phyloP scores from a whole-genome alignment of 2,797 vertebrate genomes.

The Gymnodraco acuticeps region DNA sequence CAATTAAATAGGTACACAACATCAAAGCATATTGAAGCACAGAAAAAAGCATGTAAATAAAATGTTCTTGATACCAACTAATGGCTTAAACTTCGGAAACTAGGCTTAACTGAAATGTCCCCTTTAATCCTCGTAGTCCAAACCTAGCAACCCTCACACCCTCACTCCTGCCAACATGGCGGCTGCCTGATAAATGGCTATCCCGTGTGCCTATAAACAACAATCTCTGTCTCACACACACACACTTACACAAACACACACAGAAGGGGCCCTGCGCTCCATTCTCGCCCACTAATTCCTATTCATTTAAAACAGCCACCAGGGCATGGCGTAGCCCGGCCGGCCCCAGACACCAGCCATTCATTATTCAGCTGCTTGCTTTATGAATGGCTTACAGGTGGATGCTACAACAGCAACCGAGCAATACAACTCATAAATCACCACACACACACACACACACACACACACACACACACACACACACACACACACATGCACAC shows the following conservation, averaged over 20 bases:
- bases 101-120: not conserved
- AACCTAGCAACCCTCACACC: constrained; percentile 51
- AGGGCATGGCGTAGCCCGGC: constrained; percentile 82
- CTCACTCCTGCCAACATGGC: constrained; percentile 63
- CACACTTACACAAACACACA: constrained; percentile 21
- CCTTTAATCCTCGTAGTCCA: constrained; percentile 18
- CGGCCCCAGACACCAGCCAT: constrained; percentile 83
- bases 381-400: constrained; percentile 99
- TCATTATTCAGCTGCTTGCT: constrained; percentile 98
- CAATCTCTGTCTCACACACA: constrained; percentile 50
- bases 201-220: constrained; percentile 82
- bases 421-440: constrained; percentile 94
- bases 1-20: not conserved
- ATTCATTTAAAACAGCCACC: constrained; percentile 94
- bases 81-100: constrained; percentile 4
- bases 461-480: constrained; percentile 8
- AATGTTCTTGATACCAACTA: not conserved
- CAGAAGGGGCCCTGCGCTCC: constrained; percentile 68
- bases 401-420: constrained; percentile 86
- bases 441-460: constrained; percentile 51
- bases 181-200: constrained; percentile 81
- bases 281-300: constrained; percentile 92
- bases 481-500: constrained; percentile 21
- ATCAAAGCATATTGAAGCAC: not conserved
- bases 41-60: no score